Evolutionary conservation across 2,888 invertebrate species (phyloP).

Genomic region (Harpagoxenus sublaevis): DNA sequence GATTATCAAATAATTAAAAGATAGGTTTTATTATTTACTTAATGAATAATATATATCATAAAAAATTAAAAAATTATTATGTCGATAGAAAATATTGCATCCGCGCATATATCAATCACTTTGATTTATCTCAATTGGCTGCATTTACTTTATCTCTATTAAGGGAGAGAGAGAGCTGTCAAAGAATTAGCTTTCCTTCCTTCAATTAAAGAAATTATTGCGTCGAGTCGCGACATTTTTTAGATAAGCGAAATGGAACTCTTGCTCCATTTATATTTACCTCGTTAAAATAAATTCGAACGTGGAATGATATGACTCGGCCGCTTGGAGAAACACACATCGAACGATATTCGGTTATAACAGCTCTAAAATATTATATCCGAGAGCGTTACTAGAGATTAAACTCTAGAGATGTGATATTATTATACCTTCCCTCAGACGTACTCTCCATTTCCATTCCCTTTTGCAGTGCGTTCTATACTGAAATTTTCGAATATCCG

Average conservation of each 20-base stretch:
- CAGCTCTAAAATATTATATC: neutral
- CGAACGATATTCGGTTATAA: neutral
- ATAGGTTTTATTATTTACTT: neutral
- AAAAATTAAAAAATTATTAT: neutral
- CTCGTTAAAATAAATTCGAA: constrained; percentile 14
- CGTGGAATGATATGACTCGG: neutral
- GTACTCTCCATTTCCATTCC: neutral
- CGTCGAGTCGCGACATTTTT: neutral
- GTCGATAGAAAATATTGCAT: neutral
- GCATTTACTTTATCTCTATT: neutral
- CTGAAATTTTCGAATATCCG: neutral
- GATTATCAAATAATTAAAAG: constrained; percentile 2
- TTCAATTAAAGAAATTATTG: constrained; percentile 22
- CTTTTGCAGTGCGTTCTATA: neutral
- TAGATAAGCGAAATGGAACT: neutral
- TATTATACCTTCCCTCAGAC: too few relatives aligned
- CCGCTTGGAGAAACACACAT: neutral
- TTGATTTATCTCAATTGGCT: neutral
- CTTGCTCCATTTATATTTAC: constrained; percentile 9
- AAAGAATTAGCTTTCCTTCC: neutral
- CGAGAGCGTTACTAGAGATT: neutral
- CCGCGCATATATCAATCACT: neutral
- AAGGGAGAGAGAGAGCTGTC: neutral
- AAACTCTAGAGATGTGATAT: neutral
- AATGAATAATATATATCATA: neutral